phyloP scores from a whole-genome alignment of 1,140 invertebrate genomes.

The Rhizoglyphus robini region DNA sequence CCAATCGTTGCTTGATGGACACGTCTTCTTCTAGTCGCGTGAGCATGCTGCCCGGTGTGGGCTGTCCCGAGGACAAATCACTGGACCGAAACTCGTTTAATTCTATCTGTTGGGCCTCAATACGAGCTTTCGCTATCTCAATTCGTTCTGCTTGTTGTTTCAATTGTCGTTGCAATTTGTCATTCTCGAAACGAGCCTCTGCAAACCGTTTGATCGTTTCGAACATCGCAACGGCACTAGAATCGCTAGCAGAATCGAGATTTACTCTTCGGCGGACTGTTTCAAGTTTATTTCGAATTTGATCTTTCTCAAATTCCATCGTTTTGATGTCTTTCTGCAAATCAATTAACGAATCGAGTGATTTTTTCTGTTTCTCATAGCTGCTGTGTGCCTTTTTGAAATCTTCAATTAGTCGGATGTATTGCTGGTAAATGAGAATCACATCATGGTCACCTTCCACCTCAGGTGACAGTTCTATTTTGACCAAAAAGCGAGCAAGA shows the following conservation, averaged over 20 bases:
- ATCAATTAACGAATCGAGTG: slow-evolving; percentile 40
- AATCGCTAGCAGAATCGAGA: slow-evolving; percentile 13
- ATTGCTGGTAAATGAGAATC: slow-evolving; percentile 52
- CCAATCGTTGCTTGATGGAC: slow-evolving; percentile 55
- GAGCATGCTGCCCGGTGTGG: slow-evolving; percentile 41
- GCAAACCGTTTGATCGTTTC: neutral
- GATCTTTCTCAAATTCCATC: slow-evolving; percentile 73
- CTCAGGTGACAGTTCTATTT: slow-evolving; percentile 65
- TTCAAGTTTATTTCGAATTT: slow-evolving; percentile 53
- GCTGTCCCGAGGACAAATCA: slow-evolving; percentile 33
- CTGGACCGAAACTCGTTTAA: neutral
- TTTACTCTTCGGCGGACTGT: slow-evolving; percentile 48
- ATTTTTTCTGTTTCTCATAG: slow-evolving; percentile 48
- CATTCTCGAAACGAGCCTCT: slow-evolving; percentile 14
- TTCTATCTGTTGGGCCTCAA: neutral
- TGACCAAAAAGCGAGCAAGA: slow-evolving; percentile 55
- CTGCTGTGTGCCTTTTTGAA: slow-evolving; percentile 67
- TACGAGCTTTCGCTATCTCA: neutral
- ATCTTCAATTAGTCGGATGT: slow-evolving; percentile 59
- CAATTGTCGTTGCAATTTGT: slow-evolving; percentile 18
- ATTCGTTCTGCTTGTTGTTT: slow-evolving; percentile 6
- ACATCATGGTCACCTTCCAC: slow-evolving; percentile 61
- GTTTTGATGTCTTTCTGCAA: slow-evolving; percentile 55
- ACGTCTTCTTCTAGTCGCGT: slow-evolving; percentile 61
- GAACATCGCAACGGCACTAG: neutral